Evolutionary conservation across 2,113 vertebrate genomes (phyloP).

Genomic region (Cranoglanis bouderius): DNA sequence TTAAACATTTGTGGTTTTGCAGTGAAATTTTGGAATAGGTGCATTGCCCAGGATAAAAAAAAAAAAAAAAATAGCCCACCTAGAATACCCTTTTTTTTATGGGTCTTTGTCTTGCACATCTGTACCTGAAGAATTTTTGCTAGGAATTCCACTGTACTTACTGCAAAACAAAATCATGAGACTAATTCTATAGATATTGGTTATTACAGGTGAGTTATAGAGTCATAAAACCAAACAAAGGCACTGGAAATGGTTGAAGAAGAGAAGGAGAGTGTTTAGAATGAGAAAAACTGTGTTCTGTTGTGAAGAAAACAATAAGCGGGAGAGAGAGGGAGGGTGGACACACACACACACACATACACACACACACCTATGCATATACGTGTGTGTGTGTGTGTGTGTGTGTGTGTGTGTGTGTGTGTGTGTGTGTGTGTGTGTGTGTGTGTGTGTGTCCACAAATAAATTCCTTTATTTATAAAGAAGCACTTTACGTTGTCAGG

Average conservation of each 20-base stretch:
- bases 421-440: background rate
- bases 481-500: background rate
- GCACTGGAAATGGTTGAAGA: background rate
- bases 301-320: conserved; percentile 50
- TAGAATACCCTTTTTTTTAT: background rate
- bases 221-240: background rate
- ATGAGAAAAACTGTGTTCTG: conserved; percentile 40
- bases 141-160: background rate
- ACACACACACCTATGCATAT: conserved; percentile 43
- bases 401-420: background rate
- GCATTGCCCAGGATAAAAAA: background rate
- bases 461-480: background rate
- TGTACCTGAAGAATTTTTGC: background rate
- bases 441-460: background rate
- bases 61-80: background rate
- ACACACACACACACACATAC: conserved; percentile 49
- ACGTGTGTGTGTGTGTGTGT: background rate
- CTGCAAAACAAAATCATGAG: background rate
- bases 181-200: background rate
- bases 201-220: background rate
- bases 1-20: background rate
- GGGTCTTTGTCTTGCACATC: background rate
- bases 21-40: background rate
- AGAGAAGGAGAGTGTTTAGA: background rate
- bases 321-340: conserved; percentile 24